phyloP scores from a whole-genome alignment of 2,888 invertebrate genomes.

The Tipula vernalis region DNA sequence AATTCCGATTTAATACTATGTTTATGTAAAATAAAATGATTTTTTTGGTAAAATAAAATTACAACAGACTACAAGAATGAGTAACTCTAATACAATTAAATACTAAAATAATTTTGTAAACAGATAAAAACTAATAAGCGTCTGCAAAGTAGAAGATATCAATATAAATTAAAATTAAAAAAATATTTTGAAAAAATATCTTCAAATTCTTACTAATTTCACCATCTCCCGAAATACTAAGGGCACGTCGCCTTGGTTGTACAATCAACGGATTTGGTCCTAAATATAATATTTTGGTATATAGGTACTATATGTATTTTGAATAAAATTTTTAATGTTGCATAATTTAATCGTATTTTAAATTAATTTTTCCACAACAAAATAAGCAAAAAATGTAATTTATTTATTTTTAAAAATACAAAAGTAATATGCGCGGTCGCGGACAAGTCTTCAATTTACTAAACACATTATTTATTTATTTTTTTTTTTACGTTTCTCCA shows the following conservation, averaged over 20 bases:
- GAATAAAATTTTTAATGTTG: background rate
- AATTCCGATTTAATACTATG: background rate
- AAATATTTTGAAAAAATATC: background rate
- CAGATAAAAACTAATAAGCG: background rate
- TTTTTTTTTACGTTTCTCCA: background rate
- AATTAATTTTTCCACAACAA: background rate
- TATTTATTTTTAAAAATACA: background rate
- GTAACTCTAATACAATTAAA: background rate
- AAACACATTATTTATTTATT: background rate
- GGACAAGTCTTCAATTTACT: background rate
- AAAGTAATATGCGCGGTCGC: background rate
- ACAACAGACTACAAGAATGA: background rate
- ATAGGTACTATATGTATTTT: background rate
- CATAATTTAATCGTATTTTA: background rate
- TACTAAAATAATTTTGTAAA: background rate
- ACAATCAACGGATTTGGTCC: constrained; percentile 34
- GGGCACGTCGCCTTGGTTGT: constrained; percentile 41
- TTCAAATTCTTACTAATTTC: constrained; percentile 51
- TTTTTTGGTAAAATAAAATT: background rate
- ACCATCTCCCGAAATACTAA: constrained; percentile 59
- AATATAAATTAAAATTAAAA: background rate
- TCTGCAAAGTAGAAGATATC: background rate
- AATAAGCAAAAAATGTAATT: background rate
- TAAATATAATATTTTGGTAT: constrained; percentile 11
- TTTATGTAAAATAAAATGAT: background rate